Evolutionary conservation across 1,140 invertebrate species (phyloP), one percentile per base, ranked within the genome.

Genomic region (Doryteuthis pealeii): DNA sequence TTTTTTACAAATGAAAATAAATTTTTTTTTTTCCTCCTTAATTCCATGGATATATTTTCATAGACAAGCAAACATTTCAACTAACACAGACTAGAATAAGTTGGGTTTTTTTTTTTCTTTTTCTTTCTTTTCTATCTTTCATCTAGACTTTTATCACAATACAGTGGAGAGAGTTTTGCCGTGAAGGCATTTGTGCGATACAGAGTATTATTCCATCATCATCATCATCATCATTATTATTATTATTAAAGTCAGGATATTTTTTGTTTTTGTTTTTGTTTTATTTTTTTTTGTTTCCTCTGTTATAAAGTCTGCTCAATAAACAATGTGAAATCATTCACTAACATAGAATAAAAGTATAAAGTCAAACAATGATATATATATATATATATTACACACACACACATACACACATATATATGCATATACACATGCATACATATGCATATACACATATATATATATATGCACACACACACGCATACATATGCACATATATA

Each of bases 101-200:
- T 40, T 40, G 35, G 35, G 35, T 40, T 3, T 40, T n/a, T n/a
- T n/a, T n/a, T n/a, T n/a, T n/a, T 10, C 18, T 62, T 62, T 62
- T 28, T 62, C 54, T 62, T 10, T 28, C 18, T 62, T 62, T 28
- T 62, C 54, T 62, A 62, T 62, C 26, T 62, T 62, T 22, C 54
- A 62, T 62, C 54, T 62, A 62, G 18, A 62, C 54, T 62, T 62
- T 62, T 62, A 62, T 62, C 54, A 62, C 54, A 62, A 62, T 5
- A 62, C 10, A 62, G 6, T 15, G 18, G 6, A 62, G 10, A 40
- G 18, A 62, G 26, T 62, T 18, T 62, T 62, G 54, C 54, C 54
- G 6, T 12, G 10, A 10, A n/a, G 54, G 54, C 54, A 62, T 62
- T 62, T 62, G 54, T 62, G 54, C 54, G 54, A 62, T 62, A 62